A percentile compares a stretch with the other conserved stretches of the same genome.
Evolutionary conservation across 1,140 invertebrate genomes (phyloP).

Genomic region (Cecropterus lyciades): DNA sequence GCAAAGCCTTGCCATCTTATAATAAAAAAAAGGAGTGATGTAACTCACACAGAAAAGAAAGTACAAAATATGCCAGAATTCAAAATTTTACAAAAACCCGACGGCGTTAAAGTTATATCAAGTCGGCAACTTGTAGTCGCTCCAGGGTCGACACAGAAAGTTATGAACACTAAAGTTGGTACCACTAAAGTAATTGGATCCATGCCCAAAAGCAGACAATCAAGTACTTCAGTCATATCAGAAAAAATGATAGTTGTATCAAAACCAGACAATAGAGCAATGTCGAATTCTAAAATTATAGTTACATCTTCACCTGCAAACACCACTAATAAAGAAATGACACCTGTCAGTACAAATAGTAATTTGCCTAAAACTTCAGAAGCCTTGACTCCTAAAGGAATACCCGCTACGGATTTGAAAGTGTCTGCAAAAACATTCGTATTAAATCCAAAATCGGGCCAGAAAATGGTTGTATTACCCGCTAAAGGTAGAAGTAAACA

Average conservation of each 20-base stretch:
- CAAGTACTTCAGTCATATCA: constrained; percentile 55
- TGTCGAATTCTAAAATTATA: constrained; percentile 68
- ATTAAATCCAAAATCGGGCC: constrained; percentile 79
- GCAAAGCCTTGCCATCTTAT: constrained; percentile 77
- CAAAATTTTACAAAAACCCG: constrained; percentile 78
- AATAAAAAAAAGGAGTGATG: constrained; percentile 70
- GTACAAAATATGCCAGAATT: constrained; percentile 71
- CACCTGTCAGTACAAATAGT: constrained; percentile 51
- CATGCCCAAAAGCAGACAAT: constrained; percentile 54
- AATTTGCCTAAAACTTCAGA: constrained; percentile 63
- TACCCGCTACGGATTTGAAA: constrained; percentile 80
- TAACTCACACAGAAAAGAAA: constrained; percentile 64
- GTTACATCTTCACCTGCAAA: constrained; percentile 63
- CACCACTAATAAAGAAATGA: constrained; percentile 60
- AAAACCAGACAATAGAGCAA: constrained; percentile 67
- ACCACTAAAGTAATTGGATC: constrained; percentile 78
- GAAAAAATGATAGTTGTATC: constrained; percentile 83
- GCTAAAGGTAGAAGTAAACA: constrained; percentile 68
- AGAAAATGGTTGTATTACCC: constrained; percentile 82
- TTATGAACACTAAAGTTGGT: constrained; percentile 71
- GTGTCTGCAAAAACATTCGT: constrained; percentile 81
- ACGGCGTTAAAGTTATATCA: constrained; percentile 72
- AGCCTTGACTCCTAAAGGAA: constrained; percentile 73
- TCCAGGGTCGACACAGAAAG: constrained; percentile 66
- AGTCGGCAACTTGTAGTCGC: constrained; percentile 74